Evolutionary conservation across 53 echinoderm and acorn worm genomes (phyloP).

Genomic region (Henricia sp.): DNA sequence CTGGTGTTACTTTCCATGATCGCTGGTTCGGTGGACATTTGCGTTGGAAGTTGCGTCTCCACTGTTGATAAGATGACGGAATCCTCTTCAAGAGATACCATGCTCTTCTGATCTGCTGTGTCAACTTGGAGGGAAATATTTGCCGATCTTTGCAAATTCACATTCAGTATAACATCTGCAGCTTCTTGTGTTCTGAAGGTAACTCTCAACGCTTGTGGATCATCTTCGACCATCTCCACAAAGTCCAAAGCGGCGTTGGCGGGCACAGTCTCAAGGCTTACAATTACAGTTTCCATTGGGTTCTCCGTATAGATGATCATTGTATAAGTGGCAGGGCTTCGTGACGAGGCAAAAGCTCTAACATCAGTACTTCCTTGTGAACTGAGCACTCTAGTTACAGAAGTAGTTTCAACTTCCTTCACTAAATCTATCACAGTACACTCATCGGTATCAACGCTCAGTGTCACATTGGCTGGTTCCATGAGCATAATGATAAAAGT

Average conservation of each 20-base stretch:
- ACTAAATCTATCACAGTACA: neutral
- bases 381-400: neutral
- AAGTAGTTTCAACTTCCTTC: neutral
- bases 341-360: constrained; percentile 4
- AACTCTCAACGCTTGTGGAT: neutral
- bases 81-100: neutral
- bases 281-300: neutral
- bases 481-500: constrained; percentile 3
- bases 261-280: neutral
- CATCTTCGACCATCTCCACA: no score
- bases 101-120: neutral
- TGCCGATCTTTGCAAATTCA: constrained; percentile 14
- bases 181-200: constrained; percentile 15
- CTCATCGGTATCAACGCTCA: neutral
- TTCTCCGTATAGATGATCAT: constrained; percentile 9
- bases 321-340: constrained; percentile 18
- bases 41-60: neutral
- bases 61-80: neutral
- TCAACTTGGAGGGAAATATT: constrained; percentile 18
- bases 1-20: neutral
- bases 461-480: constrained; percentile 28
- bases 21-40: neutral
- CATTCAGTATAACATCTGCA: constrained; percentile 1
- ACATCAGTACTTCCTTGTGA: constrained; percentile 3
- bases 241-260: neutral